Evolutionary conservation across 2,888 invertebrate species (phyloP), one percentile per base, ranked within the genome.

Genomic region (Phengaris arion): DNA sequence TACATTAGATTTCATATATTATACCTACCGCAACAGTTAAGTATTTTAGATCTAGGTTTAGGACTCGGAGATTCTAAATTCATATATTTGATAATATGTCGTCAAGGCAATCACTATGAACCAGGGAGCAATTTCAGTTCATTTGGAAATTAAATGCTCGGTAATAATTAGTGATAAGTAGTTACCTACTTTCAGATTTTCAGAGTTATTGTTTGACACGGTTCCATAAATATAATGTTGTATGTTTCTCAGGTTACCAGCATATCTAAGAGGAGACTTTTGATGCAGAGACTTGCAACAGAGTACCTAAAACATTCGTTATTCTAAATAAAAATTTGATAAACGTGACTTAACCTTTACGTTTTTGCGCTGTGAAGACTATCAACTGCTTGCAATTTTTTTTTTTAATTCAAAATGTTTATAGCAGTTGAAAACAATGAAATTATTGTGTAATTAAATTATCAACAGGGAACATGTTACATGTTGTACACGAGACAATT

Each of bases 391-490:
- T 35, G 15, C 59, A 59, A 59, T 22, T 22, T 48, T 48, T 48
- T 48, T 22, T 48, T 8, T 7, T 10, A 59, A 4, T 22, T 22
- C 22, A 10, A 59, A 59, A 51, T 51, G 64, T 64, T 64, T 15
- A 51, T 51, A 52, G 35, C 68, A 79, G 77, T 79, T 73, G 35
- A 48, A 82, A 81, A 82, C 84, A 85, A 87, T 85, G 85, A 84
- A 86, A 88, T 89, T 86, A 89, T 88, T 86, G 85, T 85, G 88
- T 89, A 87, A 90, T 90, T 88, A 86, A 86, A 89, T 89, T 88
- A 88, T 83, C 79, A 79, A 81, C 76, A 76, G 76, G 78, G 73
- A 74, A 74, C 68, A 68, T 70, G 75, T 74, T 77, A 74, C 68
- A 68, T 70, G 75, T 74, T 77, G 77, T 78, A 86, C 85, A 84